A percentile compares a stretch with the other conserved stretches of the same genome.
phyloP scores from a whole-genome alignment of 2,797 vertebrate genomes.

The Crocidura indochinensis region DNA sequence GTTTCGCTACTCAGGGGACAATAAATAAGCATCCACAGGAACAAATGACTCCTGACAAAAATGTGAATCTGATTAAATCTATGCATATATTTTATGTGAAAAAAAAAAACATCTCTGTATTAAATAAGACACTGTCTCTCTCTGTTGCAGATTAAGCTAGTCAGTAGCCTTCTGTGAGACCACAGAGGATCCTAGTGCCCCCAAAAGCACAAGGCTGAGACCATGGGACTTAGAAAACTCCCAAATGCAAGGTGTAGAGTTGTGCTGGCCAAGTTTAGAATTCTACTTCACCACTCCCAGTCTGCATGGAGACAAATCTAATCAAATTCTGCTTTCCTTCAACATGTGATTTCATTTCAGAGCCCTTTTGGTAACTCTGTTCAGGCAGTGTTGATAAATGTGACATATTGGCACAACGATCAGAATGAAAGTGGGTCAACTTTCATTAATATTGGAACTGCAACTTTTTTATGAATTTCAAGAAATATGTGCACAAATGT shows the following conservation, averaged over 20 bases:
- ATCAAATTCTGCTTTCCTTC: conserved; percentile 35
- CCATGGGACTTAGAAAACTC: neutral
- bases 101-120: conserved; percentile 17
- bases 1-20: neutral
- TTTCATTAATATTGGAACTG: neutral
- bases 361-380: neutral
- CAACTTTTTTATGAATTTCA: conserved; percentile 31
- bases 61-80: neutral
- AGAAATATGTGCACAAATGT: conserved; percentile 1
- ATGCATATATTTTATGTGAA: neutral
- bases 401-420: conserved; percentile 57
- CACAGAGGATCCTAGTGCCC: neutral
- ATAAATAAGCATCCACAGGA: neutral
- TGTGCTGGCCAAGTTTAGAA: neutral
- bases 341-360: conserved; percentile 50
- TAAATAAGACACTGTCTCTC: neutral
- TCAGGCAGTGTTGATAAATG: neutral
- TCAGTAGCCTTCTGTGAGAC: neutral
- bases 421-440: neutral
- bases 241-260: neutral
- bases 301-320: conserved; percentile 23
- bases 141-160: neutral
- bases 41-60: neutral
- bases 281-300: neutral
- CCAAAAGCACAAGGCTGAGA: neutral